Percentiles rank a stretch among this genome's conserved stretches.
These are phyloP conservation scores for Saturnia japonica DNA, from an alignment of 2,888 invertebrate genomes.

Conservation along the genomic window DNA sequence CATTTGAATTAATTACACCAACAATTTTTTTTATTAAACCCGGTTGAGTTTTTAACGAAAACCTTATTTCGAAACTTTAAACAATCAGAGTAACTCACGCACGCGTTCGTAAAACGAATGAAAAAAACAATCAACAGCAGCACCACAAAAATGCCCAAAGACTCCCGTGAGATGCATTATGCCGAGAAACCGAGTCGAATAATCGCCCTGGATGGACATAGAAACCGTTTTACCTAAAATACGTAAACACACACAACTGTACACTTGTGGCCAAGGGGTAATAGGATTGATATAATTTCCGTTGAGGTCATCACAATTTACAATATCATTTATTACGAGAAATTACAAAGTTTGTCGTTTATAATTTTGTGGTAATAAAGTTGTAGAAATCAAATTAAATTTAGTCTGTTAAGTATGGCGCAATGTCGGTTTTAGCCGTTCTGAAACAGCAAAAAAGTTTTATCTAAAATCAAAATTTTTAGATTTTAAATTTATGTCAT, in stretches of 20 bases:
- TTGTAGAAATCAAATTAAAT: no score
- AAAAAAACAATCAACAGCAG: background rate
- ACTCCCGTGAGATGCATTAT: conserved; percentile 30
- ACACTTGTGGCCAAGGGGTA: conserved; percentile 39
- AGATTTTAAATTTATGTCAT: no score
- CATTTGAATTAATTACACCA: background rate
- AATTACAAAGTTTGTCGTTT: no score
- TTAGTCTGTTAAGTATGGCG: no score
- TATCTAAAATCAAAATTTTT: no score
- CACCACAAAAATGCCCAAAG: conserved; percentile 38
- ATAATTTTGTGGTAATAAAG: no score
- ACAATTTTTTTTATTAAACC: background rate
- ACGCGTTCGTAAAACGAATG: background rate
- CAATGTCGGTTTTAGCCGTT: no score
- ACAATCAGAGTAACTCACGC: background rate
- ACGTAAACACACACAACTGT: conserved; percentile 47
- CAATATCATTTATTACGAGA: background rate
- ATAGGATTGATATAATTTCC: background rate
- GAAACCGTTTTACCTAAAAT: conserved; percentile 62
- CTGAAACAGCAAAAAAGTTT: no score
- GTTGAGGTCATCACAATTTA: conserved; percentile 22
- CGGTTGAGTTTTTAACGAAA: background rate
- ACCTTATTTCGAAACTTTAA: background rate
- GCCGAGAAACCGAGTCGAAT: conserved; percentile 44
- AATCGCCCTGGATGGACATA: conserved; percentile 56